A percentile compares a stretch with the other conserved stretches of the same genome.
Evolutionary conservation across 2,888 invertebrate species (phyloP).

Genomic region (Conops quadrifasciatus): DNA sequence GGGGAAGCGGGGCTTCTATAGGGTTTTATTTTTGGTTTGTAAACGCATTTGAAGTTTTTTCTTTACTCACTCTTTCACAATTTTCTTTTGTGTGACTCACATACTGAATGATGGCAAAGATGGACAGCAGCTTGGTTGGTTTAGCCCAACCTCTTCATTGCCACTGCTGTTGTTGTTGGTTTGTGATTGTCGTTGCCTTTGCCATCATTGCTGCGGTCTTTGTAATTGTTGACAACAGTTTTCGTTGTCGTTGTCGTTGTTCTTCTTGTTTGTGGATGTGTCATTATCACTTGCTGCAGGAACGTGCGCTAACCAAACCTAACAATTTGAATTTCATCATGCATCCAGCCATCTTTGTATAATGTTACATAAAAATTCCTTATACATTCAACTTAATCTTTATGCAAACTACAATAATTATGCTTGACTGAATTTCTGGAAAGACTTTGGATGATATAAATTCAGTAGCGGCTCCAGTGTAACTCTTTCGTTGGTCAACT

Average conservation of each 20-base stretch:
- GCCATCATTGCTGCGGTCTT: not conserved
- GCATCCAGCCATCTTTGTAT: not conserved
- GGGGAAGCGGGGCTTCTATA: no score
- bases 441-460: slow-evolving; percentile 16
- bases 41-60: not conserved
- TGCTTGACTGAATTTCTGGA: slow-evolving; percentile 2
- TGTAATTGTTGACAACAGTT: no score
- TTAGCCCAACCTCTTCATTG: no score
- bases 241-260: no score
- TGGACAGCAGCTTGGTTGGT: not conserved
- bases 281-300: slow-evolving; percentile 20
- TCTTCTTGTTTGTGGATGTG: no score
- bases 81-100: slow-evolving; percentile 23
- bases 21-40: not conserved
- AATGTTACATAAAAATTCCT: not conserved
- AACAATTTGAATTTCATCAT: not conserved
- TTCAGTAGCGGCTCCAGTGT: not conserved
- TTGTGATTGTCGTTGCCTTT: slow-evolving; percentile 1
- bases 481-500: slow-evolving; percentile 23
- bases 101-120: not conserved
- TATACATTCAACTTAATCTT: slow-evolving; percentile 4
- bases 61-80: not conserved
- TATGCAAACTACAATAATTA: slow-evolving; percentile 18
- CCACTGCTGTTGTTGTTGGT: not conserved
- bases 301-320: not conserved